phyloP scores from a whole-genome alignment of 2,888 invertebrate genomes.

The Agriopis aurantiaria region DNA sequence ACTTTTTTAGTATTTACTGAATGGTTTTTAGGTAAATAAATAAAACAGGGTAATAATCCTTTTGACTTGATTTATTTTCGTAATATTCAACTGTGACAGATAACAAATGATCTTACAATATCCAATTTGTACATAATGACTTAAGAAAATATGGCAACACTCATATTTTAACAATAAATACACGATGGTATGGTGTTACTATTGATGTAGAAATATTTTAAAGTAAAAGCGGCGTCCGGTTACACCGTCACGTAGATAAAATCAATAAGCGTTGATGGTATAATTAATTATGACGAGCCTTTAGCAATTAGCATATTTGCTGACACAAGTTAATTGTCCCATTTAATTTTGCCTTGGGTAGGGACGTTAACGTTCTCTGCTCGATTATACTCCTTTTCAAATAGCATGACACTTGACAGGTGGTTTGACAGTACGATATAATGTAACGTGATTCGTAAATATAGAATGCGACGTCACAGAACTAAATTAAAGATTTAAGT shows the following conservation, averaged over 20 bases:
- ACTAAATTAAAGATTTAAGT: no score
- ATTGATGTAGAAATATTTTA: slow-evolving; percentile 46
- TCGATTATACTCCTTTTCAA: no score
- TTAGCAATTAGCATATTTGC: not conserved
- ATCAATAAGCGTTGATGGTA: not conserved
- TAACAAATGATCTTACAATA: slow-evolving; percentile 86
- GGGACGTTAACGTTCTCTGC: no score
- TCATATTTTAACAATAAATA: slow-evolving; percentile 84
- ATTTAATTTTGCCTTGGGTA: not conserved
- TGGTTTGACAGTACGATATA: no score
- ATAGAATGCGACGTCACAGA: no score
- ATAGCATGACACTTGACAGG: no score
- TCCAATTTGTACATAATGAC: slow-evolving; percentile 86
- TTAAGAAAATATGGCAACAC: slow-evolving; percentile 87
- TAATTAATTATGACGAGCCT: slow-evolving; percentile 2
- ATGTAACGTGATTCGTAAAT: no score
- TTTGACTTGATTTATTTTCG: slow-evolving; percentile 83
- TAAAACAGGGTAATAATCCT: slow-evolving; percentile 58
- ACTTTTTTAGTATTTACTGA: not conserved
- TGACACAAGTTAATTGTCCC: slow-evolving; percentile 3
- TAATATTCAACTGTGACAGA: slow-evolving; percentile 87
- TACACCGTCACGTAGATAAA: slow-evolving; percentile 17
- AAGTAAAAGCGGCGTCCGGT: slow-evolving; percentile 18
- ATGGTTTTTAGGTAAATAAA: slow-evolving; percentile 43
- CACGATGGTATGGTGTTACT: slow-evolving; percentile 62